Conservation (phyloP, 2,888 invertebrate genomes). For the Hydrotaea diabolus region DNA sequence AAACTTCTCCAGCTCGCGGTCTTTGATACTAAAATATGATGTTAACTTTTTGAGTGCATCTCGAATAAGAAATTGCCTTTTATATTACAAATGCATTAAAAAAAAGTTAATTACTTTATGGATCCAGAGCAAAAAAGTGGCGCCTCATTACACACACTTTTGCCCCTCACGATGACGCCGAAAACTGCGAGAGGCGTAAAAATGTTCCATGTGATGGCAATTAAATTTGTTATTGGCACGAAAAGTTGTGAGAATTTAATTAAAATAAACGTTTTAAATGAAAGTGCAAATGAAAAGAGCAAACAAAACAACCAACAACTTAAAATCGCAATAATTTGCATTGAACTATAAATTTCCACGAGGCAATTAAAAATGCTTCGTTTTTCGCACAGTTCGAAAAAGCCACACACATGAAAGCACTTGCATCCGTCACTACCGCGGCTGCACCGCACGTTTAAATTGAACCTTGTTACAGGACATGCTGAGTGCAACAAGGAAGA, state of each 20-base stretch:
- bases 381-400: slow-evolving; percentile 28
- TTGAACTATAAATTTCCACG: slow-evolving; percentile 42
- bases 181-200: neutral
- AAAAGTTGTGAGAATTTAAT: slow-evolving; percentile 62
- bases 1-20: no score
- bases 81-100: neutral
- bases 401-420: neutral
- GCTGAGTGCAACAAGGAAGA: slow-evolving; percentile 20
- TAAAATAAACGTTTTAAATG: slow-evolving; percentile 56
- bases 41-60: no score
- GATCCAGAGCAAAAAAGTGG: neutral
- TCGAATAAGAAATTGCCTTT: neutral
- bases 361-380: slow-evolving; percentile 62
- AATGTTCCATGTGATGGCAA: slow-evolving; percentile 43
- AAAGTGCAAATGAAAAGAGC: neutral
- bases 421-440: neutral
- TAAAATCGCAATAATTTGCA: slow-evolving; percentile 52
- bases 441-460: neutral
- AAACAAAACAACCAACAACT: neutral
- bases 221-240: slow-evolving; percentile 63
- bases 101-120: slow-evolving; percentile 15
- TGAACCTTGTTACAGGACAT: slow-evolving; percentile 27
- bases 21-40: no score
- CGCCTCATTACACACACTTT: no score
- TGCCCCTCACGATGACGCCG: no score